These are phyloP conservation scores for Ariopsis seemanni DNA, from an alignment of 2,113 vertebrate species.

Conservation along the genomic window DNA sequence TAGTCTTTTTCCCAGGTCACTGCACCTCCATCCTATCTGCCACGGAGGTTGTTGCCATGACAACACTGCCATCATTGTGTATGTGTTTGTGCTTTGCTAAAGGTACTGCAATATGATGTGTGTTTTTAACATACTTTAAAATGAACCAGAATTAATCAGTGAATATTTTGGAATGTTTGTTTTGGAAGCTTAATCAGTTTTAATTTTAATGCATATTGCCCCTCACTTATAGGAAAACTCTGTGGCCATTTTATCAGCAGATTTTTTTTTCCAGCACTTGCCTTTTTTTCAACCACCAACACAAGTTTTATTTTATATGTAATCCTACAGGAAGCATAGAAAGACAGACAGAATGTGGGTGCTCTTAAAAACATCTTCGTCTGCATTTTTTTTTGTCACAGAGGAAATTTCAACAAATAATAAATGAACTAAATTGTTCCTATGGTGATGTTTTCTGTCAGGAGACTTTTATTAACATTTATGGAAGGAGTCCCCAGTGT, in stretches of 20 bases:
- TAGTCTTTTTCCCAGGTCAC: constrained; percentile 4
- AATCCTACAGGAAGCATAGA: neutral
- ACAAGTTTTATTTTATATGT: neutral
- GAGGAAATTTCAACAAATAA: neutral
- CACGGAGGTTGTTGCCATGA: constrained; percentile 13
- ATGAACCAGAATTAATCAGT: neutral
- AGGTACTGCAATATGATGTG: neutral
- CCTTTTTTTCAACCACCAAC: neutral
- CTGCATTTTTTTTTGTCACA: neutral
- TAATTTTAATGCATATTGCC: neutral
- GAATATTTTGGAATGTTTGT: neutral
- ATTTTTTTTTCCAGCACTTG: neutral
- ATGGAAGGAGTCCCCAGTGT: too few relatives aligned
- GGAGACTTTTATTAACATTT: too few relatives aligned
- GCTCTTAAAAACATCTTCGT: neutral
- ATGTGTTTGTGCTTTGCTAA: neutral
- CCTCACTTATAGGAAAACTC: neutral
- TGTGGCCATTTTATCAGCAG: neutral
- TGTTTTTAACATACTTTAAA: neutral
- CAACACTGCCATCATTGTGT: neutral
- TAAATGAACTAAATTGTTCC: neutral
- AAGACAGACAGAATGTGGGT: neutral
- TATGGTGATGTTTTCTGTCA: neutral
- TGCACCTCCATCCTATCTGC: neutral
- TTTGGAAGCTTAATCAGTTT: neutral